These are phyloP conservation scores for Perizoma flavofasciatum DNA, from an alignment of 2,888 invertebrate species.

Conservation along the genomic window DNA sequence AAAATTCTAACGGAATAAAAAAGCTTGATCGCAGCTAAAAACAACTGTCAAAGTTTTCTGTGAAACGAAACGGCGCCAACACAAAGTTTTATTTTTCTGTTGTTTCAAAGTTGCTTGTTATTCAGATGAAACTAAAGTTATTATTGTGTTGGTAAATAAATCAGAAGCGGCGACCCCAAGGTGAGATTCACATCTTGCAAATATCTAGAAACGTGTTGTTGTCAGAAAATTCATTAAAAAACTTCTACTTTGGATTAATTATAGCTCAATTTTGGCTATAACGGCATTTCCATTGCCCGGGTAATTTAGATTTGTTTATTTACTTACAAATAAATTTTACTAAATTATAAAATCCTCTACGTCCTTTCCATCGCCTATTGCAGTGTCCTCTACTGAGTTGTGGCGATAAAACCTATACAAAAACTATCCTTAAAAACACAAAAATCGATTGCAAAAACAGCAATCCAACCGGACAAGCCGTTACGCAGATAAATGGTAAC, in stretches of 20 bases:
- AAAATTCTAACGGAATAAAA: slow-evolving; percentile 2
- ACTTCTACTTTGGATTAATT: slow-evolving; percentile 62
- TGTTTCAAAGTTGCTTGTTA: background rate
- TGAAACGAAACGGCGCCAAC: background rate
- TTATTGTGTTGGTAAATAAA: slow-evolving; percentile 20
- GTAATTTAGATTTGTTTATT: slow-evolving; percentile 51
- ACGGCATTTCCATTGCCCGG: slow-evolving; percentile 42
- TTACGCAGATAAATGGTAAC: too few relatives aligned
- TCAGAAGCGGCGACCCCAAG: slow-evolving; percentile 21
- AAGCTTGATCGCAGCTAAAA: background rate
- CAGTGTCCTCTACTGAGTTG: too few relatives aligned
- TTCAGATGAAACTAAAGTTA: background rate
- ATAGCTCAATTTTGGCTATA: slow-evolving; percentile 67
- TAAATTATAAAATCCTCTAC: background rate
- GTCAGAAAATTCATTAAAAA: slow-evolving; percentile 72
- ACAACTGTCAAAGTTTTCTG: background rate
- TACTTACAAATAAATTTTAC: slow-evolving; percentile 20
- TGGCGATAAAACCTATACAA: too few relatives aligned
- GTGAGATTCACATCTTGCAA: slow-evolving; percentile 9
- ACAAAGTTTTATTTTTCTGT: background rate
- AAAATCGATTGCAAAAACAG: too few relatives aligned
- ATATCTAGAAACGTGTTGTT: slow-evolving; percentile 39
- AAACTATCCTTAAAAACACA: too few relatives aligned
- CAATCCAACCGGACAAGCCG: too few relatives aligned
- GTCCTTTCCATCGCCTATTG: too few relatives aligned